These are phyloP conservation scores for Unio pictorum DNA, from an alignment of 2,888 invertebrate species.

Conservation along the genomic window DNA sequence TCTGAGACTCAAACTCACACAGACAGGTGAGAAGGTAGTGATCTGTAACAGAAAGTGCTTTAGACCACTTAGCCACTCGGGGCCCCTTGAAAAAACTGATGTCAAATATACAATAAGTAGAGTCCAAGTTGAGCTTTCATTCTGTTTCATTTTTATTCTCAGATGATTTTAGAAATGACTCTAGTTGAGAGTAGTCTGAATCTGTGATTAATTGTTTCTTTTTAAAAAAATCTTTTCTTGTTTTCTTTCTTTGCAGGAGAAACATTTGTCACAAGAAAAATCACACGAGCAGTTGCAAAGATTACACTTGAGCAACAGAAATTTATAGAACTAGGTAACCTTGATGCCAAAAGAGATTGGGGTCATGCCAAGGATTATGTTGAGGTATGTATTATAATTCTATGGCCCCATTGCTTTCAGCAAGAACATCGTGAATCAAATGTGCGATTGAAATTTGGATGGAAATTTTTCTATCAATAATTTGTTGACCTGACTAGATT, in stretches of 20 bases:
- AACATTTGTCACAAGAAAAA: slow-evolving; percentile 98
- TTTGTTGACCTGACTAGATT: no score
- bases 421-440: neutral
- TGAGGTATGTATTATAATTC: slow-evolving; percentile 77
- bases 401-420: neutral
- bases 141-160: neutral
- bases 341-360: slow-evolving; percentile 98
- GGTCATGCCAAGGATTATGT: slow-evolving; percentile 91
- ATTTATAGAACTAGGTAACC: slow-evolving; percentile 90
- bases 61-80: no score
- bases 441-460: neutral
- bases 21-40: no score
- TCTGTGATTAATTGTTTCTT: neutral
- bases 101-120: no score
- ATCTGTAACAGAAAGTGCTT: no score
- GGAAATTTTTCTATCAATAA: no score
- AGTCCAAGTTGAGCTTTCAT: neutral
- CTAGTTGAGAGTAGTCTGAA: neutral
- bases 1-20: no score
- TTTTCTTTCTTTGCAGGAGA: slow-evolving; percentile 77
- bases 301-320: slow-evolving; percentile 91
- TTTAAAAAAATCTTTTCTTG: neutral
- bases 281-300: slow-evolving; percentile 97
- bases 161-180: neutral
- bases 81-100: no score